These are phyloP conservation scores for Perca schrenkii DNA, from an alignment of 2,113 vertebrate genomes.

Conservation along the genomic window DNA sequence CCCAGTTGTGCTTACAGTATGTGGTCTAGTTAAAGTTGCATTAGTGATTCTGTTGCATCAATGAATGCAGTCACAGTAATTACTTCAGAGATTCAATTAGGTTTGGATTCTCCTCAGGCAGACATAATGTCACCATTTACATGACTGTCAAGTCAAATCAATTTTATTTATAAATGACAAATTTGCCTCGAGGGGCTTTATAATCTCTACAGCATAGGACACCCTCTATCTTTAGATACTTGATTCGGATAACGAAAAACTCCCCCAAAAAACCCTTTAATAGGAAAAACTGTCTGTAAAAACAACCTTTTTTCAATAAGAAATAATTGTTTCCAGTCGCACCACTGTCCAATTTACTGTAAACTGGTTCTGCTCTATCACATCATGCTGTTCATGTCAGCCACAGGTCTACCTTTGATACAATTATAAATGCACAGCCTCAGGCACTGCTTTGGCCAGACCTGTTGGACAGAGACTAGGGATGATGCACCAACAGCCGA, in stretches of 20 bases:
- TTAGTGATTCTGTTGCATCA: neutral
- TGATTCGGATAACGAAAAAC: neutral
- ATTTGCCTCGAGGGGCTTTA: neutral
- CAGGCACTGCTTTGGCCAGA: constrained; percentile 40
- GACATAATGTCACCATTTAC: neutral
- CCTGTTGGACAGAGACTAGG: neutral
- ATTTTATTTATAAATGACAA: no score
- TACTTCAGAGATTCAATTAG: neutral
- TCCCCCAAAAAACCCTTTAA: neutral
- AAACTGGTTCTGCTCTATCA: neutral
- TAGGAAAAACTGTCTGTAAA: neutral
- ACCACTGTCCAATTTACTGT: neutral
- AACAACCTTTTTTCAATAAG: neutral
- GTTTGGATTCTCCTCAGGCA: neutral
- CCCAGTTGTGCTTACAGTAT: neutral
- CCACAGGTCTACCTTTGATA: constrained; percentile 35
- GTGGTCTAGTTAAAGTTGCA: neutral
- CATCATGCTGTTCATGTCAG: neutral
- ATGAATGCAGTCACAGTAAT: neutral
- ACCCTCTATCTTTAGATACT: neutral
- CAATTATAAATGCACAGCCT: constrained; percentile 46
- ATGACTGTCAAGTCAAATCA: no score
- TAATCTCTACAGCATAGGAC: neutral
- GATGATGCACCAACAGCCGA: constrained; percentile 1
- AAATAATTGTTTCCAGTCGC: neutral